phyloP scores from a whole-genome alignment of 1,140 invertebrate species.

The Maniola jurtina region DNA sequence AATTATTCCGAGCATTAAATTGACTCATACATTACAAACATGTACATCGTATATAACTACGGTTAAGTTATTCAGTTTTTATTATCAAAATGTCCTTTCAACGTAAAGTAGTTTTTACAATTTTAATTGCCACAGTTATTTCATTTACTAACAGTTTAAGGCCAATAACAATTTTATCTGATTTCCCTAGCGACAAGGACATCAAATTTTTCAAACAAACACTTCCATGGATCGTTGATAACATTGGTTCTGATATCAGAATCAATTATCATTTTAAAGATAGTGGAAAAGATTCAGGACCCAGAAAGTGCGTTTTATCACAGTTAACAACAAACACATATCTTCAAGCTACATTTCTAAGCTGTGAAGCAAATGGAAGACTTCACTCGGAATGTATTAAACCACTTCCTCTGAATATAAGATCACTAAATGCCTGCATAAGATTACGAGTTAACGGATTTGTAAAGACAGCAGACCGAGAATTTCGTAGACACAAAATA shows the following conservation, averaged over 20 bases:
- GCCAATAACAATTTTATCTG: constrained; percentile 32
- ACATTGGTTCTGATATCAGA: constrained; percentile 31
- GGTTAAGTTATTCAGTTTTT: not conserved
- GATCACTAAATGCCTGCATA: constrained; percentile 24
- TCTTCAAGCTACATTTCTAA: constrained; percentile 37
- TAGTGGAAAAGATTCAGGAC: constrained; percentile 24
- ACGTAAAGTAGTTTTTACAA: constrained; percentile 5
- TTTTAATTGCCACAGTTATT: not conserved
- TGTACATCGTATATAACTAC: not conserved
- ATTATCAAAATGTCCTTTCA: constrained; percentile 12
- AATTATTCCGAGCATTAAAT: not conserved
- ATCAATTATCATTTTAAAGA: constrained; percentile 38
- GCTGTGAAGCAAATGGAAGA: constrained; percentile 30
- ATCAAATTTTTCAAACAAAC: constrained; percentile 36
- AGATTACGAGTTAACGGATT: constrained; percentile 24
- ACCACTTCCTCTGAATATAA: constrained; percentile 22
- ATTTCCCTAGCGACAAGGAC: constrained; percentile 36
- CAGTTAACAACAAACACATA: constrained; percentile 32
- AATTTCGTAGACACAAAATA: constrained; percentile 30
- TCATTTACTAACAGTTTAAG: constrained; percentile 11
- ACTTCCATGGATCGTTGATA: constrained; percentile 39
- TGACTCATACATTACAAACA: not conserved
- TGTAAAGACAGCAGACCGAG: constrained; percentile 18
- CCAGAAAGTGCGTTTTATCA: constrained; percentile 33
- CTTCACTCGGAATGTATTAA: constrained; percentile 17